Evolutionary conservation across 23 tunicate genomes (phyloP).

Genomic region (Aplidium turbinatum): DNA sequence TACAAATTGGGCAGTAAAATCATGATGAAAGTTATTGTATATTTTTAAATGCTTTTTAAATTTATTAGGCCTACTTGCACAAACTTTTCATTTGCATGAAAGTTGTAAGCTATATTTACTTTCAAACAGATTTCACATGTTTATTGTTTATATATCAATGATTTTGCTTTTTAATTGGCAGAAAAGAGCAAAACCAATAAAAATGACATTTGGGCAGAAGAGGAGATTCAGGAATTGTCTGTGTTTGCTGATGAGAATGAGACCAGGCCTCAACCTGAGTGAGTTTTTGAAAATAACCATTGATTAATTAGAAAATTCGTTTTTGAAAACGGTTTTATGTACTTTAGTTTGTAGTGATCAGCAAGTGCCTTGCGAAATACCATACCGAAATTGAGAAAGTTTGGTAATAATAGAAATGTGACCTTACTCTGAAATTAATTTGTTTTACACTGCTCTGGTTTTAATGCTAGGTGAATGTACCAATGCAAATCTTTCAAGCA

Average conservation of each 20-base stretch:
- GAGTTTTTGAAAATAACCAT: no score
- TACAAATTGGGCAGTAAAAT: no score
- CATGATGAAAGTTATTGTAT: no score
- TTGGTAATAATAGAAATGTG: no score
- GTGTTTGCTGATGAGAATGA: constrained; percentile 71
- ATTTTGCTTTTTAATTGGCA: neutral
- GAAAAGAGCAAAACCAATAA: constrained; percentile 16
- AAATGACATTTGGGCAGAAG: constrained; percentile 76
- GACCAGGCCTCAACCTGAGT: constrained; percentile 71
- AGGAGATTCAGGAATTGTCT: constrained; percentile 59
- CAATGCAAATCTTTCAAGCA: no score
- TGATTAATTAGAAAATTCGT: neutral
- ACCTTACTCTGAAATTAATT: no score
- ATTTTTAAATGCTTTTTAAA: no score
- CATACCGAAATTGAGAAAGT: neutral
- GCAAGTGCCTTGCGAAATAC: neutral
- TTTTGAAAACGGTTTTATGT: neutral
- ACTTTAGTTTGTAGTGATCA: no score
- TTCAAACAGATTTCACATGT: neutral
- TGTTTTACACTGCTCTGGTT: no score
- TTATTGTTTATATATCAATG: neutral
- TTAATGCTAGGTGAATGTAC: no score
- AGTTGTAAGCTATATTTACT: neutral
- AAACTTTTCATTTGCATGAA: no score
- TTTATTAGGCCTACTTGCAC: no score